A percentile compares a stretch with the other conserved stretches of the same genome.
These are phyloP conservation scores for Brachyhypopomus occidentalis DNA, from an alignment of 2,113 vertebrate genomes.

Conservation along the genomic window DNA sequence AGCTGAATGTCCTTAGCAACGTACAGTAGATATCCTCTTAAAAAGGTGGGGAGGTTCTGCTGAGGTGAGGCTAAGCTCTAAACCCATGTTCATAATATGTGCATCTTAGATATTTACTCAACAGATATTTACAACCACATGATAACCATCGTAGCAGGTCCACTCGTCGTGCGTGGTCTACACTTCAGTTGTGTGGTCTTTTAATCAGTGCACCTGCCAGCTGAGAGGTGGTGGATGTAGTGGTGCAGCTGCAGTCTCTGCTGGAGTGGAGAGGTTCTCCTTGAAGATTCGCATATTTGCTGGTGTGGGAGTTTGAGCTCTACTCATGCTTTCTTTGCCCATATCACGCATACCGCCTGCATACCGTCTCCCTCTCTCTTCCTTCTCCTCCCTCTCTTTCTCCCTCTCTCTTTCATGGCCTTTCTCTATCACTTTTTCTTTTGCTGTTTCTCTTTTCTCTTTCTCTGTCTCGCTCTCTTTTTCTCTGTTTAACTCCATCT, in stretches of 20 bases:
- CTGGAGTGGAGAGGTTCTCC: conserved; percentile 20
- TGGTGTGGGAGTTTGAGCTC: neutral
- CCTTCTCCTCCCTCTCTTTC: neutral
- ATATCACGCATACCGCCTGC: neutral
- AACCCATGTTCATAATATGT: neutral
- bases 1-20: neutral
- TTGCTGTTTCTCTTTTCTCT: neutral
- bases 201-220: neutral
- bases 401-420: neutral
- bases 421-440: too few species aligned
- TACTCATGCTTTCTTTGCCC: neutral
- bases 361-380: neutral
- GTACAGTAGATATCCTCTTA: neutral
- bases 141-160: too few species aligned
- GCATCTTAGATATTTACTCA: too few species aligned
- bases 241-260: conserved; percentile 11
- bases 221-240: neutral
- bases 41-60: neutral
- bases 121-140: too few species aligned
- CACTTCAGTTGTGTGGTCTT: neutral
- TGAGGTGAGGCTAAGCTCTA: neutral
- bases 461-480: neutral
- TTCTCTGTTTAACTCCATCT: neutral
- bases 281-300: conserved; percentile 26
- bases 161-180: too few species aligned